Conservation (phyloP, 2,888 invertebrate genomes). For the Dryocosmus kuriphilus region DNA sequence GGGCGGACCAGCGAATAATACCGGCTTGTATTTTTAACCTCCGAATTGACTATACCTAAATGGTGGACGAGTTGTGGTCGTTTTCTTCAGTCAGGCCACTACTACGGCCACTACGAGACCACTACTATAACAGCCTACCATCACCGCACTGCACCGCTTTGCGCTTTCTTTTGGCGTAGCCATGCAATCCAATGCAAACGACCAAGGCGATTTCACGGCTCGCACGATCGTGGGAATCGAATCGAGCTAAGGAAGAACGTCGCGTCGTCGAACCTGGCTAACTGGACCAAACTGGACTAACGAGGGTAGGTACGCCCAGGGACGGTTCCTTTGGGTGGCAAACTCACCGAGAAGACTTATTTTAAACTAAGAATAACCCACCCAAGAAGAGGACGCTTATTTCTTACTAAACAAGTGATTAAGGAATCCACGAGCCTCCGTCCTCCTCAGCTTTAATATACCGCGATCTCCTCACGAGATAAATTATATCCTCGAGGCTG, state of each 20-base stretch:
- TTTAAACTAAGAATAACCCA: slow-evolving; percentile 37
- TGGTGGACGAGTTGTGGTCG: slow-evolving; percentile 38
- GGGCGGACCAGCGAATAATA: slow-evolving; percentile 70
- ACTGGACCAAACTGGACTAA: slow-evolving; percentile 37
- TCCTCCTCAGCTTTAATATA: neutral
- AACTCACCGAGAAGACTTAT: slow-evolving; percentile 38
- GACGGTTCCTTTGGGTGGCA: slow-evolving; percentile 36
- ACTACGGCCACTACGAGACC: neutral
- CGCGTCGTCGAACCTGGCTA: slow-evolving; percentile 26
- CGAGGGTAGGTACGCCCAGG: slow-evolving; percentile 35
- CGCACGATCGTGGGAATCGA: slow-evolving; percentile 55
- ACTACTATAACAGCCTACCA: too few relatives aligned
- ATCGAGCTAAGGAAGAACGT: slow-evolving; percentile 43
- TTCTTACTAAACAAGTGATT: slow-evolving; percentile 39
- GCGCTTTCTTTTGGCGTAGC: slow-evolving; percentile 22
- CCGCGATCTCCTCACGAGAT: slow-evolving; percentile 4
- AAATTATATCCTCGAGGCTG: slow-evolving; percentile 15
- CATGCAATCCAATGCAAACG: slow-evolving; percentile 22
- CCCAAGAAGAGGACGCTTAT: slow-evolving; percentile 35
- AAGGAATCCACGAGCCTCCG: slow-evolving; percentile 5
- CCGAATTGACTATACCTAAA: slow-evolving; percentile 48
- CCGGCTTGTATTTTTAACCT: slow-evolving; percentile 67
- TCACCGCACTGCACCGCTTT: slow-evolving; percentile 17
- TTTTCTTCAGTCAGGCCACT: neutral
- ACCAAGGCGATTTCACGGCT: slow-evolving; percentile 45